phyloP scores from a whole-genome alignment of 2,888 invertebrate species.

The Catonia carolina region DNA sequence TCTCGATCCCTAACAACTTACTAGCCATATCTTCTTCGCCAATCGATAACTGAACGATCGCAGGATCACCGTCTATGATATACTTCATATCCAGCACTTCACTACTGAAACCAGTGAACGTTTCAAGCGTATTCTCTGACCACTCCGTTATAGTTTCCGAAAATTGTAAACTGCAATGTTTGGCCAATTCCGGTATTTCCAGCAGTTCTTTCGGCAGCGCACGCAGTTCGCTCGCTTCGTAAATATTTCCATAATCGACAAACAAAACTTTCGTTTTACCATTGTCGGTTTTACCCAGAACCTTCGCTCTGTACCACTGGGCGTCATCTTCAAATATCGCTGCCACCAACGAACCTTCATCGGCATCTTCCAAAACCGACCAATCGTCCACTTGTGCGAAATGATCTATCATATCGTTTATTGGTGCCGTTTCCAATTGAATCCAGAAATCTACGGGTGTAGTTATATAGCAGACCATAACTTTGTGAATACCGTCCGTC shows the following conservation, averaged over 20 bases:
- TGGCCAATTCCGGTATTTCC: constrained; percentile 51
- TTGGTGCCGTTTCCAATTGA: background rate
- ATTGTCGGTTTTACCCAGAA: constrained; percentile 42
- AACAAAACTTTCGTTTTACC: constrained; percentile 57
- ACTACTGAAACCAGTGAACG: constrained; percentile 47
- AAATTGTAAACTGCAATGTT: constrained; percentile 42
- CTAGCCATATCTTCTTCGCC: background rate
- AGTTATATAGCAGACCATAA: background rate
- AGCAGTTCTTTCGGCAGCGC: constrained; percentile 40
- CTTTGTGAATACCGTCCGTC: background rate
- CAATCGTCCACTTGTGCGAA: background rate
- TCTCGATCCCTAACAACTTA: background rate
- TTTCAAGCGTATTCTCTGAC: constrained; percentile 41
- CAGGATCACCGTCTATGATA: background rate
- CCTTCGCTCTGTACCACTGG: constrained; percentile 60
- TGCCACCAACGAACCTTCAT: constrained; percentile 54
- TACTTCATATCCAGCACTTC: constrained; percentile 46
- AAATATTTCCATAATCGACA: constrained; percentile 73
- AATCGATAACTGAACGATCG: background rate
- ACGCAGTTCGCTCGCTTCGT: constrained; percentile 41
- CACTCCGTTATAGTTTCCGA: constrained; percentile 45
- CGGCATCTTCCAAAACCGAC: constrained; percentile 33
- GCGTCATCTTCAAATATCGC: constrained; percentile 59
- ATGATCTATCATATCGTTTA: background rate
- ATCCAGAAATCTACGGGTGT: constrained; percentile 1